Evolutionary conservation across 1,140 invertebrate species (phyloP).

Genomic region (Luehdorfia chinensis): DNA sequence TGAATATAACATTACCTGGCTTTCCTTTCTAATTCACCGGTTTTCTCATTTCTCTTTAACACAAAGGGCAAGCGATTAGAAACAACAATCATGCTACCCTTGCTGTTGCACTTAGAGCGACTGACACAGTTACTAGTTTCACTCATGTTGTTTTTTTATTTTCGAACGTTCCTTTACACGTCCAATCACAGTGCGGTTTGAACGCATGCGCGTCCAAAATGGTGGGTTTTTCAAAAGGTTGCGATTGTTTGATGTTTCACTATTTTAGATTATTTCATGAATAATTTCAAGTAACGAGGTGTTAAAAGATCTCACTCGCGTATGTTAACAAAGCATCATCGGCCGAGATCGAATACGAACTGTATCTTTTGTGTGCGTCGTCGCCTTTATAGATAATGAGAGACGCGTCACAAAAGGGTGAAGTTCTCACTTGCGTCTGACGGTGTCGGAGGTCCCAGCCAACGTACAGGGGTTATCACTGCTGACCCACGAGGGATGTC

Average conservation of each 20-base stretch:
- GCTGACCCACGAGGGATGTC: constrained; percentile 43
- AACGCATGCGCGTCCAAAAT: constrained; percentile 55
- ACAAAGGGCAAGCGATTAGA: constrained; percentile 94
- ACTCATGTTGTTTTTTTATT: constrained; percentile 56
- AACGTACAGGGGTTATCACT: constrained; percentile 57
- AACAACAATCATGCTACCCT: constrained; percentile 91
- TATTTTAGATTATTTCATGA: constrained; percentile 33
- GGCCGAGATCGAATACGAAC: constrained; percentile 60
- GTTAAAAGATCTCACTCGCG: constrained; percentile 27
- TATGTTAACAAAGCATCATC: constrained; percentile 58
- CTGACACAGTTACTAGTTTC: constrained; percentile 54
- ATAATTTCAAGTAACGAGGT: constrained; percentile 40
- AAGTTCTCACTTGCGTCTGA: constrained; percentile 49
- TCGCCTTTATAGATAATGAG: constrained; percentile 66
- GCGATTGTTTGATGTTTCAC: constrained; percentile 26
- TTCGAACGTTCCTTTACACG: constrained; percentile 38
- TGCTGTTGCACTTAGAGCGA: constrained; percentile 71
- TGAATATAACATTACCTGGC: constrained; percentile 81
- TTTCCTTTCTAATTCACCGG: constrained; percentile 85
- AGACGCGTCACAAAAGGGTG: constrained; percentile 57
- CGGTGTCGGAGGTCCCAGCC: constrained; percentile 49
- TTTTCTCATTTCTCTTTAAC: constrained; percentile 84
- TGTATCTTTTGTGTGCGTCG: constrained; percentile 56
- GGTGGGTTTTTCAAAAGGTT: constrained; percentile 56
- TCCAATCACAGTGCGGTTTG: constrained; percentile 55